These are phyloP conservation scores for Nemapogon koenigi DNA, from an alignment of 2,888 invertebrate species.

Conservation along the genomic window DNA sequence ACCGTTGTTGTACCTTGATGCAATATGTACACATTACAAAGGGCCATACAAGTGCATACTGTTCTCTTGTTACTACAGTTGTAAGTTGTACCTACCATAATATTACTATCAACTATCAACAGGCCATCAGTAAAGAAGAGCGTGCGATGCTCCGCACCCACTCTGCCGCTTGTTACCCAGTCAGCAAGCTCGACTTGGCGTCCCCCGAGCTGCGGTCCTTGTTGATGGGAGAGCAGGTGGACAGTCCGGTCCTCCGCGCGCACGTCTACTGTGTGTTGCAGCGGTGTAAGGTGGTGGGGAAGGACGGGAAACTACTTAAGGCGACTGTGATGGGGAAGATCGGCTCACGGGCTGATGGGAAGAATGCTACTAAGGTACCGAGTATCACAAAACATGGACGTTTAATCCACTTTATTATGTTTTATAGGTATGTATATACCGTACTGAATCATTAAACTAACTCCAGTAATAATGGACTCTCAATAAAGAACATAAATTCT, in stretches of 20 bases:
- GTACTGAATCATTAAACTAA: too few relatives aligned
- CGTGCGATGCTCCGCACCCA: constrained; percentile 50
- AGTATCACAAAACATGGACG: background rate
- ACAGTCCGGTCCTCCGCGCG: constrained; percentile 26
- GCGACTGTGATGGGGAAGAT: constrained; percentile 34
- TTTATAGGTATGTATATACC: too few relatives aligned
- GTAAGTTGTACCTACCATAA: background rate
- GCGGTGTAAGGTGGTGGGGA: constrained; percentile 45
- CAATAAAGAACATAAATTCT: too few relatives aligned
- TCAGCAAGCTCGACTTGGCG: constrained; percentile 15
- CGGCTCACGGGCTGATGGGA: constrained; percentile 25
- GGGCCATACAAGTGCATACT: background rate
- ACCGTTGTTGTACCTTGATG: too few relatives aligned
- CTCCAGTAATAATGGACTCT: too few relatives aligned
- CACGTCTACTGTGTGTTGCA: constrained; percentile 52
- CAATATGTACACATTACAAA: too few relatives aligned
- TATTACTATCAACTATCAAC: background rate
- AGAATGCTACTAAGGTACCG: background rate
- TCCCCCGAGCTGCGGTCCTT: constrained; percentile 25
- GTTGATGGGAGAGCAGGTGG: constrained; percentile 26
- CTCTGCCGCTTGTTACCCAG: constrained; percentile 44
- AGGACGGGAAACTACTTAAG: constrained; percentile 52
- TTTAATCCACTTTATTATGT: background rate
- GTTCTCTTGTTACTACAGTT: background rate
- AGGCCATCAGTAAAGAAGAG: too few relatives aligned